phyloP scores from a whole-genome alignment of 2,888 invertebrate species.

The Ecdyonurus torrentis region DNA sequence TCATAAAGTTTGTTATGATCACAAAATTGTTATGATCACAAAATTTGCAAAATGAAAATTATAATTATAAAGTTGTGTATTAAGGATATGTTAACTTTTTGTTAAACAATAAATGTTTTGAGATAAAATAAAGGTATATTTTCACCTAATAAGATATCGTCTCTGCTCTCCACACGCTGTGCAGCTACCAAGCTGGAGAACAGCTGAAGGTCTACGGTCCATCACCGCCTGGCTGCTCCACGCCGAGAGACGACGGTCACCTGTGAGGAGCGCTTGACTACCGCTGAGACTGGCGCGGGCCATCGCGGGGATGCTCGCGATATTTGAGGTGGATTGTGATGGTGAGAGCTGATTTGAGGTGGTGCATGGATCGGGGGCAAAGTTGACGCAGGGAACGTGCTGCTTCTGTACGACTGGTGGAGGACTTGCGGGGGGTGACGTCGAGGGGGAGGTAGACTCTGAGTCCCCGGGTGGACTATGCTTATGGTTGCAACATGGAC shows the following conservation, averaged over 20 bases:
- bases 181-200: neutral
- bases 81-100: too few relatives aligned
- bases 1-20: too few relatives aligned
- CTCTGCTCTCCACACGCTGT: neutral
- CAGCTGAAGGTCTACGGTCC: neutral
- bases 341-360: neutral
- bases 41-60: too few relatives aligned
- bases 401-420: neutral
- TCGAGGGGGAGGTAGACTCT: neutral
- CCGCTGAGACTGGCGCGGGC: neutral
- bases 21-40: too few relatives aligned
- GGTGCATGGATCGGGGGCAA: neutral
- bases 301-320: neutral
- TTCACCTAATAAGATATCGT: constrained; percentile 1
- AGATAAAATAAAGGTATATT: too few relatives aligned
- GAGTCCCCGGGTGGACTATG: neutral
- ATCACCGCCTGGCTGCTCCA: neutral
- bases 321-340: neutral
- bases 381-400: neutral
- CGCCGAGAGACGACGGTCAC: neutral
- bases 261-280: neutral
- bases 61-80: too few relatives aligned
- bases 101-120: too few relatives aligned
- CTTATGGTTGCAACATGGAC: neutral
- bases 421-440: neutral